Evolutionary conservation across 2,888 invertebrate species (phyloP), one percentile per base, ranked within the genome.

Genomic region (Leptopilina drosophilae): DNA sequence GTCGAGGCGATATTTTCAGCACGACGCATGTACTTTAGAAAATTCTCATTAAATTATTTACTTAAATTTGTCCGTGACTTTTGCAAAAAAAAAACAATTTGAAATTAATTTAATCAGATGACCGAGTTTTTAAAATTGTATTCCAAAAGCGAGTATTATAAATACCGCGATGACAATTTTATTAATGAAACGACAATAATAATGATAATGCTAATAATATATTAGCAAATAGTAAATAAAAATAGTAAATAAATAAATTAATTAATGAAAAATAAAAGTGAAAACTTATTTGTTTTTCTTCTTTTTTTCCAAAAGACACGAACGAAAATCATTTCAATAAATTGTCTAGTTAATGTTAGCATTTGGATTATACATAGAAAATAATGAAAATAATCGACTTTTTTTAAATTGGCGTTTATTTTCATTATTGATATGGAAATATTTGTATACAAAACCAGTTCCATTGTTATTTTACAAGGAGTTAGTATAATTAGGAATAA

Each of bases 1-100:
- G 53, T 56, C 56, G 53, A 53, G 33, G 26, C 33, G 73, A 53
- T n/a, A 56, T n/a, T 73, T n/a, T 73, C 73, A 73, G 73, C 73
- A 73, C 73, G 73, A 73, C 26, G 73, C 73, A 73, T 73, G 73
- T 59, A 14, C 9, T 42, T 62, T 73, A 73, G 69, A 69, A 14
- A 33, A 53, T 69, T 69, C 33, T 33, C 33, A 40, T 26, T 73
- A 5, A 6, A 73, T 73, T 73, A 73, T 56, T 14, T 33, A n/a
- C 56, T 56, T 9, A 49, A 26, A 56, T 9, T n/a, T 33, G 14
- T 14, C 2, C 56, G 14, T 59, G 33, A 3, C 33, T 73, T 73
- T 73, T 59, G 33, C 73, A 59, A 59, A 14, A 7, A 49, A 14
- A 1, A 69, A 56, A 73, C 6, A 1, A 1, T 42, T 42, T 33